Evolutionary conservation across 2,888 invertebrate genomes (phyloP), one percentile per base, ranked within the genome.

Genomic region (Lepetodrilus schrolli): DNA sequence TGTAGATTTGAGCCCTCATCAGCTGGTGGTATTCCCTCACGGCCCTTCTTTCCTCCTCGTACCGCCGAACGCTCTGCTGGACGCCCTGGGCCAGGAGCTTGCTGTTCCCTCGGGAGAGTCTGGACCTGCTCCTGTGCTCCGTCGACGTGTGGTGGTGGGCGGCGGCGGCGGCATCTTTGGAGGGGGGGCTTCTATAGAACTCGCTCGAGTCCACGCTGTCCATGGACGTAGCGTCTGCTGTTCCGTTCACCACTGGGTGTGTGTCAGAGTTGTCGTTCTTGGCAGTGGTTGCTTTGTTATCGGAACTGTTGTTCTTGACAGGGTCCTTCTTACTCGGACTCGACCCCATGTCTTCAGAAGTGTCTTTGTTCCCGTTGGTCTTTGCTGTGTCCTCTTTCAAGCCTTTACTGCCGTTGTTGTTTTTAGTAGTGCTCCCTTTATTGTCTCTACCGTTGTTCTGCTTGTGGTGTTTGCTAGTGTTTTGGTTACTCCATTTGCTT

Each of bases 1-100:
- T 80, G 74, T 86, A 83, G 30, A 86, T 81, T 75, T 84, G 83
- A n/a, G 85, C 84, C 7, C 86, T 72, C 68, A 82, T 82, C 36
- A 87, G 69, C 69, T 86, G 84, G 72, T 86, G 83, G 26, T 85
- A 66, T 30, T 83, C 81, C 20, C 85, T 74, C 13, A 85, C 83
- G 23, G 79, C 76, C 21, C 78, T 81, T 26, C 87, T 75, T 43
- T 80, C 82, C n/a, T 76, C 76, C 69, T 86, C 83, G 75, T 82
- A 87, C 3, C 77, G 66, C 58, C 78, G 75, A 20, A 87, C 87
- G 78, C 87, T 87, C n/a, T 79, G 80, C 48, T 82, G 82, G 17
- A 84, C 76, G 8, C 74, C 72, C 49, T 78, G 30, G 5, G 68
- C 68, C 23, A 68, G n/a, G 4, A 43, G 26, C 23, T 30, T 23